phyloP scores from a whole-genome alignment of 2,797 vertebrate species.

The Gephyroberyx darwinii region DNA sequence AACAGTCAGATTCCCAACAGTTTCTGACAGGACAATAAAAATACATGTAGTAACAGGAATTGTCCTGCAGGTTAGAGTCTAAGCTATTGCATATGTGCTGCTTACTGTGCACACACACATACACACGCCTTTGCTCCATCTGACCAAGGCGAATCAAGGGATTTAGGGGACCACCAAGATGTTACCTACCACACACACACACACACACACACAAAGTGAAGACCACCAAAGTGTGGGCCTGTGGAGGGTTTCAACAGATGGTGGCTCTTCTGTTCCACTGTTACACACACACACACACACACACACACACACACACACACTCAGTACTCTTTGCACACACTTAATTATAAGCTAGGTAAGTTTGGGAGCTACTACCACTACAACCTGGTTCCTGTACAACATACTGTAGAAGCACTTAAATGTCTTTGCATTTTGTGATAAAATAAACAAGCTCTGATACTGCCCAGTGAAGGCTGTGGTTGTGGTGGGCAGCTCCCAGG shows the following conservation, averaged over 20 bases:
- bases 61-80: background rate
- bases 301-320: slow-evolving; percentile 27
- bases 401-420: no score
- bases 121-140: slow-evolving; percentile 28
- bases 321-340: background rate
- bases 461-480: background rate
- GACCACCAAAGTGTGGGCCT: slow-evolving; percentile 61
- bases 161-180: slow-evolving; percentile 57
- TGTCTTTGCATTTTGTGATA: background rate
- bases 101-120: background rate
- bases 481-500: background rate
- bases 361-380: no score
- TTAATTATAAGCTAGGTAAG: background rate
- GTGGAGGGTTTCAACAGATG: slow-evolving; percentile 57
- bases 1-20: background rate
- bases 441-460: background rate
- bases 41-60: background rate
- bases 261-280: slow-evolving; percentile 56
- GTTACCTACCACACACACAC: slow-evolving; percentile 28
- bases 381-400: no score
- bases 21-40: slow-evolving; percentile 13
- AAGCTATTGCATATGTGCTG: background rate
- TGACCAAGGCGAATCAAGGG: slow-evolving; percentile 41
- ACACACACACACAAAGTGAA: slow-evolving; percentile 22
- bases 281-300: slow-evolving; percentile 18